phyloP scores from a whole-genome alignment of 2,797 vertebrate species.

The Darevskia nairensis region DNA sequence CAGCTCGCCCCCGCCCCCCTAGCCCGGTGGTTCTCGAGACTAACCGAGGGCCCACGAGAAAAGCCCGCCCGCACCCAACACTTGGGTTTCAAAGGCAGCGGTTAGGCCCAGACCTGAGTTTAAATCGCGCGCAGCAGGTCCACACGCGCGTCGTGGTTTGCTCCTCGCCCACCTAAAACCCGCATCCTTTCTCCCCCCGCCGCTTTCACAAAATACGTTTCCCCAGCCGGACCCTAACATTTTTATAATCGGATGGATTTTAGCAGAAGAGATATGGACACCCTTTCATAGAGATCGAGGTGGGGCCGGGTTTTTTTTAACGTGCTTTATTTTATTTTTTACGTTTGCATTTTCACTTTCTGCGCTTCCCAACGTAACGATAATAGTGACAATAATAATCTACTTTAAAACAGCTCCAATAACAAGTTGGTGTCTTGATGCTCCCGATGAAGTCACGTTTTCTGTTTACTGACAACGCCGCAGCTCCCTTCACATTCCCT shows the following conservation, averaged over 20 bases:
- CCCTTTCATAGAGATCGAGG: neutral
- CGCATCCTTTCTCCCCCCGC: neutral
- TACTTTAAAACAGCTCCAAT: too few species aligned
- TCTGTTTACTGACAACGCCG: neutral
- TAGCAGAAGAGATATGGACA: neutral
- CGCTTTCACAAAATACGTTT: neutral
- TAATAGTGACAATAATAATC: neutral
- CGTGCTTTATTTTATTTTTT: neutral
- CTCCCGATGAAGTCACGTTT: neutral
- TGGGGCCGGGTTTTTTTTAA: neutral
- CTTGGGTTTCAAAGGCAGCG: conserved; percentile 55
- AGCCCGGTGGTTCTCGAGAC: conserved; percentile 30
- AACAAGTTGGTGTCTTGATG: too few species aligned
- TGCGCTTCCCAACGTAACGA: neutral
- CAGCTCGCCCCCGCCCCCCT: neutral
- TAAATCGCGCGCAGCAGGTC: conserved; percentile 13
- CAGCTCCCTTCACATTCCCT: neutral
- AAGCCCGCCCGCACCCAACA: conserved; percentile 55
- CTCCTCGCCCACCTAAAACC: neutral
- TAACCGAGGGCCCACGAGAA: conserved; percentile 39
- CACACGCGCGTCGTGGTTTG: conserved; percentile 2
- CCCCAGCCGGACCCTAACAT: neutral
- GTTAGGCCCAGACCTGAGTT: conserved; percentile 1
- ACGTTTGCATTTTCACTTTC: neutral
- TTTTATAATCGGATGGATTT: neutral